Evolutionary conservation across 2,888 invertebrate genomes (phyloP), one percentile per base, ranked within the genome.

Genomic region (Abrostola triplasia): DNA sequence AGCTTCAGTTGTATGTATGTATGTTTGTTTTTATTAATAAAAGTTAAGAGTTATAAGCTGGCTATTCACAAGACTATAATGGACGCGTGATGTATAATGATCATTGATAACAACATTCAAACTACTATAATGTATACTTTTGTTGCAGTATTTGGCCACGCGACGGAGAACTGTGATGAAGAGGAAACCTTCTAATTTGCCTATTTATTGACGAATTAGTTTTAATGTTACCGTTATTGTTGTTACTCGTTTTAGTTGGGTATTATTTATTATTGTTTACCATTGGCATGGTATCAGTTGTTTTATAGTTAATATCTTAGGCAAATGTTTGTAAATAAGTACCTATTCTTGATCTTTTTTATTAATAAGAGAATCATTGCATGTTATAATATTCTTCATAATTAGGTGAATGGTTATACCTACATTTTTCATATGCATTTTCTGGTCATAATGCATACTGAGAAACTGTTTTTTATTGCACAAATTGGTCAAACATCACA

Each of bases 71-170:
- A 24, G 24, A 24, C 24, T 24, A 24, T 1, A 24, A 1, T 24
- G 24, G 4, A 24, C 24, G 24, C 1, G 24, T n/a, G n/a, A n/a
- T n/a, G 24, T 24, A 2, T 24, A 24, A 4, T n/a, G n/a, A n/a
- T 24, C 24, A 24, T 24, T 24, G 24, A 24, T 24, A 24, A 24
- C 24, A 10, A 10, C 6, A 6, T 44, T 36, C n/a, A 8, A 1
- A 24, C 40, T 4, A 41, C 35, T 47, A 67, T 13, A 48, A 36
- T 13, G 57, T 48, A 59, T 66, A 60, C 74, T 84, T 87, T 88
- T 86, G 83, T 93, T 96, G 92, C 95, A 98, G 98, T 97, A 77
- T 99, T 99, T 93, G 98, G 98, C 55, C 99, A 99, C 88, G 95
- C 96, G 81, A 97, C 98, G 36, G 96, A 96, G 85, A 96, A 98